phyloP scores from a whole-genome alignment of 2,888 invertebrate genomes.

The Hirtodrosophila trivittata region DNA sequence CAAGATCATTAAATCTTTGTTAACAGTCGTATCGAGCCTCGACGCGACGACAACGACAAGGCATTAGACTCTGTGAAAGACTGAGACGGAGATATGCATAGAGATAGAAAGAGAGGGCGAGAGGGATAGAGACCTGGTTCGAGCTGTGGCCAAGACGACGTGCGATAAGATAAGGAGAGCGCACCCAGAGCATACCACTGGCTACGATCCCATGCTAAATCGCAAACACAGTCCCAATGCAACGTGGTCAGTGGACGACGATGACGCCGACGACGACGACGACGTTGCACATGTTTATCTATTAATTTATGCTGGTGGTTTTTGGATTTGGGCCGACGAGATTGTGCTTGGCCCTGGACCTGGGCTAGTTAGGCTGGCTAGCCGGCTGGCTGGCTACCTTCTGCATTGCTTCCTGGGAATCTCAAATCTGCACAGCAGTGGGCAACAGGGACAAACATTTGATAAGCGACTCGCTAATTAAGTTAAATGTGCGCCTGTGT shows the following conservation, averaged over 20 bases:
- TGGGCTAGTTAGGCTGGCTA: slow-evolving; percentile 10
- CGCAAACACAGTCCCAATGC: slow-evolving; percentile 36
- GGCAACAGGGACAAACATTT: slow-evolving; percentile 50
- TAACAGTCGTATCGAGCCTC: slow-evolving; percentile 58
- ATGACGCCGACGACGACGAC: slow-evolving; percentile 7
- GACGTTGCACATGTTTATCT: slow-evolving; percentile 71
- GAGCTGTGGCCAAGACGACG: slow-evolving; percentile 33
- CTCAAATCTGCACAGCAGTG: slow-evolving; percentile 57
- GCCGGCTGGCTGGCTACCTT: neutral
- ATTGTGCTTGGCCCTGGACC: slow-evolving; percentile 52
- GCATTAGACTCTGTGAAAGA: slow-evolving; percentile 22
- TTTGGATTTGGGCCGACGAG: slow-evolving; percentile 52
- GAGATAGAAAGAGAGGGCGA: slow-evolving; percentile 2
- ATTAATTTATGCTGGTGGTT: slow-evolving; percentile 81
- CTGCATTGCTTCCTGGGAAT: slow-evolving; percentile 50
- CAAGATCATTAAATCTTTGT: slow-evolving; percentile 78
- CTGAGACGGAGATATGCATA: slow-evolving; percentile 11
- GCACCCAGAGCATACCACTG: slow-evolving; percentile 25
- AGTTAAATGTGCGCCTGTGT: slow-evolving; percentile 70
- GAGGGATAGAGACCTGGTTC: neutral
- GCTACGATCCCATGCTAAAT: slow-evolving; percentile 16
- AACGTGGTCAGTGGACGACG: slow-evolving; percentile 45
- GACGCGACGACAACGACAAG: slow-evolving; percentile 11
- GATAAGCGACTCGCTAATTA: slow-evolving; percentile 71
- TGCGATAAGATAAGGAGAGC: slow-evolving; percentile 64